Base-by-base conservation (phyloP, 1,140 invertebrate genomes). In the Dendrolimus punctatus region DNA sequence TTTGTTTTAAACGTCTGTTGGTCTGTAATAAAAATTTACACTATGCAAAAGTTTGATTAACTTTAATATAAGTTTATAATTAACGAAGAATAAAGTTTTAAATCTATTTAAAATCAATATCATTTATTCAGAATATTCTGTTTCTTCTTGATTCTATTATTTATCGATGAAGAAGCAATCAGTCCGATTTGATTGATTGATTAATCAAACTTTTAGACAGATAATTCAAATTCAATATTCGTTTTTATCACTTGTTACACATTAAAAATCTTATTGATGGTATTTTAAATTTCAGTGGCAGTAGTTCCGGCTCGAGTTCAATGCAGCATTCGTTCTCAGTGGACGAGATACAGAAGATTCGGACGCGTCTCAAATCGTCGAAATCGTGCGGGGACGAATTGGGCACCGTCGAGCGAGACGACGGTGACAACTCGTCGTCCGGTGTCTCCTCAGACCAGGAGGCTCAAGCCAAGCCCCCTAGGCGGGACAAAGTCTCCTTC, bases 361-460 rank as follows among this genome's bases (percentile, higher is more conserved):
- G 93, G 55, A 94, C 93, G 46, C 91, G 94, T 69, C 87, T 96
- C 36, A 96, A 95, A 75, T 93, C 92, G 49, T 95, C 94, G 5
- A 94, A 94, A 71, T 95, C 94, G 4, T 95, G 93, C 76, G 94
- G 94, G 8, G 94, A 94, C 80, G 93, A 95, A 66, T 92, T 95
- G 57, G 68, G 91, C 91, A 62, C 84, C 88, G 71, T 86, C 41
- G 73, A 78, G 61, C 73, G 90, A 6, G 94, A 94, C 85, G 94
- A 95, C 75, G 93, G 93, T 39, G 95, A 96, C 76, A 96, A 95
- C 78, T 95, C 93, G 55, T 95, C 94, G 6, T 95, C 93, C 47
- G 95, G 94, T 1, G 94, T 96, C 0, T 95, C 94, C 55, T 95
- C 94, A 37, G 95, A 96, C 74, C 94, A 96, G 71, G 95, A 95